Conservation (phyloP, 1,140 invertebrate genomes). For the Mesaphorura yosii region DNA sequence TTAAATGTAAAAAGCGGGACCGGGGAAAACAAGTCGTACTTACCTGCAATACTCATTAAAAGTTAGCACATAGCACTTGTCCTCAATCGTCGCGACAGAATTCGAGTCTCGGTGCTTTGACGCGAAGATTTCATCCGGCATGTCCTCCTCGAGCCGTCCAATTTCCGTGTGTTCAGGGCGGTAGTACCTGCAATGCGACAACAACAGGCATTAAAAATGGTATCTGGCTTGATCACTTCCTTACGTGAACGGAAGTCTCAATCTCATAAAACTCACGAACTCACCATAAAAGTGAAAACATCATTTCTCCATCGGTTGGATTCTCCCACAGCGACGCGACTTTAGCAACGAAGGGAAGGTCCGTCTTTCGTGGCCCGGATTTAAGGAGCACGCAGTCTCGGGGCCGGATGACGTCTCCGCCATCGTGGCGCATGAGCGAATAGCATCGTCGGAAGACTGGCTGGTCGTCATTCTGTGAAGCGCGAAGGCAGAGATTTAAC, state of each 20-base stretch:
- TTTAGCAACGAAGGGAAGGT: constrained; percentile 87
- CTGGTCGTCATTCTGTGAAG: constrained; percentile 62
- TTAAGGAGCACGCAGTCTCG: constrained; percentile 79
- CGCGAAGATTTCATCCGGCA: constrained; percentile 85
- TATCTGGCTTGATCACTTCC: constrained; percentile 95
- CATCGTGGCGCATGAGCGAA: constrained; percentile 71
- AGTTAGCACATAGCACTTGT: constrained; percentile 93
- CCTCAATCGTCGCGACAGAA: constrained; percentile 85
- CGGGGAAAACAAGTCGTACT: constrained; percentile 29
- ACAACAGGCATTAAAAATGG: constrained; percentile 6
- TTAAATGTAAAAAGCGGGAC: neutral
- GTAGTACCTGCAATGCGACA: constrained; percentile 62
- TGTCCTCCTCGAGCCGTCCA: constrained; percentile 61
- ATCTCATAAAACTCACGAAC: constrained; percentile 9
- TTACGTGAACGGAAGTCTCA: constrained; percentile 46
- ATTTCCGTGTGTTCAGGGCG: constrained; percentile 90
- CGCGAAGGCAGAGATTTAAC: too few species aligned
- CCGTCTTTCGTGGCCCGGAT: constrained; percentile 66
- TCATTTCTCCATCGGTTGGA: constrained; percentile 66
- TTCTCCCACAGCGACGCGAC: constrained; percentile 89
- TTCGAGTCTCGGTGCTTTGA: constrained; percentile 76
- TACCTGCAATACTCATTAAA: constrained; percentile 95
- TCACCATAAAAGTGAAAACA: constrained; percentile 29
- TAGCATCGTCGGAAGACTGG: constrained; percentile 66
- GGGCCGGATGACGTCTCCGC: constrained; percentile 70